Base-by-base conservation (phyloP, 2,113 vertebrate genomes). In the Chionis minor region DNA sequence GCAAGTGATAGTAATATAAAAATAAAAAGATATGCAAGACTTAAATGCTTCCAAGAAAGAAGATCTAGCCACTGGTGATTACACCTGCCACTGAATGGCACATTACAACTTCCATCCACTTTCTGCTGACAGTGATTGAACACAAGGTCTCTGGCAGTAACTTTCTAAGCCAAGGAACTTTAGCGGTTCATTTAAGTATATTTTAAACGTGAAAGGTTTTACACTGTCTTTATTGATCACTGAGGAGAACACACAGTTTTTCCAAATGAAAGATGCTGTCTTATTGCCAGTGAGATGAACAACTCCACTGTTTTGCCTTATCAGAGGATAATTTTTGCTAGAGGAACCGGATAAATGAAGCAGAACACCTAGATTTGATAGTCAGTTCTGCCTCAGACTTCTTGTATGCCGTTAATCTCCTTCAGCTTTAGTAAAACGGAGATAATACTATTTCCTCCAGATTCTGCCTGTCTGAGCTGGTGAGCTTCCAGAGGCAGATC, bases 151-250 rank as follows among this genome's bases (percentile, higher is more conserved):
- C 67, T 38, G 26, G 70, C 54, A 70, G 73, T 52, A 96, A 83
- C 89, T 92, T 92, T 56, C 80, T 90, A 42, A 89, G 86, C 69
- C 84, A 93, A 93, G 71, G 65, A 90, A 94, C 55, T 90, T 74
- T 1, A 84, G 18, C 4, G 4, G 67, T 40, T 75, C 13, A 26
- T 88, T 72, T 87, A 86, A 74, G 32, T 52, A 35, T 52, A 44
- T 87, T 93, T 95, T 26, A 54, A 94, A 75, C 10, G 52, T 91
- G 66, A 81, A 85, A 44, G 44, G 1, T 24, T 94, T 81, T 61
- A 35, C 58, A 56, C 38, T 22, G 22, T 26, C 55, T 59, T 83
- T 83, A 86, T 8, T 74, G 59, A 86, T 81, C 83, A 67, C 17
- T 5, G 59, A 83, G 42, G 28, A 55, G 55, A 74, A 81, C 6